Evolutionary conservation across 37 sponge, comb jelly and placozoan genomes (phyloP), one percentile per base, ranked within the genome.

Genomic region (Dysidea cf. avara): DNA sequence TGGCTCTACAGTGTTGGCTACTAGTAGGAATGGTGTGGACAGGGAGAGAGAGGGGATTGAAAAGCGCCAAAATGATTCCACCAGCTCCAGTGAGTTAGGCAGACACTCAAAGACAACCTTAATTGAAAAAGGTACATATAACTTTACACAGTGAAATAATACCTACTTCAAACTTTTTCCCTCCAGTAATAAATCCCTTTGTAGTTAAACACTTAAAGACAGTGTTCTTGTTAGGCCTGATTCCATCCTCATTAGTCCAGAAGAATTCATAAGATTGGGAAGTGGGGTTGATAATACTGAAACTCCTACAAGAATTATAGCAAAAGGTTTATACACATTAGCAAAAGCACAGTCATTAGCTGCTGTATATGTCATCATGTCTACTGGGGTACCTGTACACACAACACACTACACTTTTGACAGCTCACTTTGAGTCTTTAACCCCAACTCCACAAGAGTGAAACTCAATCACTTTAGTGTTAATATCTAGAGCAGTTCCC

Each of bases 251-350:
- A 39, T 54, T 58, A 22, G 56, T 71, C 88, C 95, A 94, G 31
- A 47, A 32, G 68, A 94, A 97, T 67, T 94, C 86, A 65, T 94
- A 97, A n/a, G 75, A 48, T 25, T 51, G 48, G 1, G 58, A 53
- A 21, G 94, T 97, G 17, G 98, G 98, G 74, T 97, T 97, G 55
- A 97, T 68, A 37, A 94, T 81, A 56, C 86, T 51, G 79, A 97
- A 97, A 12, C 74, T 69, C 40, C 90, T 92, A 59, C 1, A 68
- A 21, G 28, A 38, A 35, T 14, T 50, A 34, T 16, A 28, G 57
- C 28, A n/a, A n/a, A n/a, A n/a, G n/a, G n/a, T n/a, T n/a, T n/a
- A n/a, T n/a, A n/a, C n/a, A n/a, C n/a, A n/a, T n/a, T n/a, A n/a
- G n/a, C n/a, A n/a, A n/a, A n/a, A n/a, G n/a, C n/a, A n/a, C n/a